A percentile compares a stretch with the other conserved stretches of the same genome.
These are phyloP conservation scores for Diachasmimorpha longicaudata DNA, from an alignment of 1,140 invertebrate genomes.

Conservation along the genomic window DNA sequence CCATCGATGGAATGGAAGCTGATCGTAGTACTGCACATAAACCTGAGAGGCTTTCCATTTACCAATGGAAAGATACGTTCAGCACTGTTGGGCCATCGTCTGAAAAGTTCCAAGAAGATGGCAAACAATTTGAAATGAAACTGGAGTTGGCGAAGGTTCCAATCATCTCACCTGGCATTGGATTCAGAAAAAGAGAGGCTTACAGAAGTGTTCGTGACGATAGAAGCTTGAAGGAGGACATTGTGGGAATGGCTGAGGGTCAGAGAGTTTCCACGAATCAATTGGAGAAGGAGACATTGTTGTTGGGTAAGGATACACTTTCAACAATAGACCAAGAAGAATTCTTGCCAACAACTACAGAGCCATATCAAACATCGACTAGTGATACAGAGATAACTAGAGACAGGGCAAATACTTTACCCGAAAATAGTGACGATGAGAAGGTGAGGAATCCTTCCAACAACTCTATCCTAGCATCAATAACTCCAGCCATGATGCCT, in stretches of 20 bases:
- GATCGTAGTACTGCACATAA: neutral
- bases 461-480: neutral
- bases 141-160: neutral
- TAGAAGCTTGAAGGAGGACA: neutral
- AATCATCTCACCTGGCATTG: conserved; percentile 5
- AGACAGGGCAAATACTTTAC: neutral
- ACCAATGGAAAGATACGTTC: conserved; percentile 3
- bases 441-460: neutral
- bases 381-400: neutral
- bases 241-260: neutral
- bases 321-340: neutral
- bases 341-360: neutral
- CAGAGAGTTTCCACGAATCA: neutral
- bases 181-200: neutral
- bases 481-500: neutral
- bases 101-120: neutral
- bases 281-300: neutral
- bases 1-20: neutral
- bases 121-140: neutral
- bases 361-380: neutral
- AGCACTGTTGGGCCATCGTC: neutral
- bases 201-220: neutral
- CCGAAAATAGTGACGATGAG: neutral
- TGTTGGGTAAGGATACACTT: neutral
- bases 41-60: conserved; percentile 8